Conservation (phyloP, 1,140 invertebrate species). For the Pissodes strobi region DNA sequence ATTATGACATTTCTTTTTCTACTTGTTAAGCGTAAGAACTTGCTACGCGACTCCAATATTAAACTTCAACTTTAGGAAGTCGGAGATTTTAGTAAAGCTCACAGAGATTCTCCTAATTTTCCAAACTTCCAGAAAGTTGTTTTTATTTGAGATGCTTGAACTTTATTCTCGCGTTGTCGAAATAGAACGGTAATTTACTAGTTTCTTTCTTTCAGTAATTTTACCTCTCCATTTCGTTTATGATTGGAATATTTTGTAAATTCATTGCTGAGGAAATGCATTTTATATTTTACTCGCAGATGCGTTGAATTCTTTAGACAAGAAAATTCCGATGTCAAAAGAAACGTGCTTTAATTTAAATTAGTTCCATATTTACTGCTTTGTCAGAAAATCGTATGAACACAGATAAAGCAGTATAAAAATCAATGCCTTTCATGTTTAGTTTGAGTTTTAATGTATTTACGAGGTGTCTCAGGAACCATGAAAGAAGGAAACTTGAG, state of each 20-base stretch:
- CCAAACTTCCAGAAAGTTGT: slow-evolving; percentile 33
- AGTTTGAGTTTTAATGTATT: too few relatives aligned
- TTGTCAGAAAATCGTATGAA: too few relatives aligned
- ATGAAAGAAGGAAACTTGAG: too few relatives aligned
- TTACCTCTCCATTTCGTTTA: background rate
- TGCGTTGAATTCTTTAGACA: too few relatives aligned
- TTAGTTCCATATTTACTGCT: too few relatives aligned
- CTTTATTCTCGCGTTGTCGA: slow-evolving; percentile 22
- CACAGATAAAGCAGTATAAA: too few relatives aligned
- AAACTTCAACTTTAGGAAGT: slow-evolving; percentile 22
- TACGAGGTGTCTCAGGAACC: too few relatives aligned
- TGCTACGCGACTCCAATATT: slow-evolving; percentile 25
- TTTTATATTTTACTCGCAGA: too few relatives aligned
- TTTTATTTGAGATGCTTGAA: slow-evolving; percentile 34
- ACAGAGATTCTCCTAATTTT: slow-evolving; percentile 39
- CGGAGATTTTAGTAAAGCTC: slow-evolving; percentile 37
- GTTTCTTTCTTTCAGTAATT: slow-evolving; percentile 5
- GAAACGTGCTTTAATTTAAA: background rate
- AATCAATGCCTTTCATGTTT: too few relatives aligned
- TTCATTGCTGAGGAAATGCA: too few relatives aligned
- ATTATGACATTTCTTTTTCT: slow-evolving; percentile 5
- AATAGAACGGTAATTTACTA: slow-evolving; percentile 21
- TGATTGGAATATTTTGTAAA: slow-evolving; percentile 1
- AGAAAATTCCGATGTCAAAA: too few relatives aligned
- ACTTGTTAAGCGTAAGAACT: slow-evolving; percentile 13